Evolutionary conservation across 2,113 vertebrate species (phyloP).

Genomic region (Ariopsis seemanni): DNA sequence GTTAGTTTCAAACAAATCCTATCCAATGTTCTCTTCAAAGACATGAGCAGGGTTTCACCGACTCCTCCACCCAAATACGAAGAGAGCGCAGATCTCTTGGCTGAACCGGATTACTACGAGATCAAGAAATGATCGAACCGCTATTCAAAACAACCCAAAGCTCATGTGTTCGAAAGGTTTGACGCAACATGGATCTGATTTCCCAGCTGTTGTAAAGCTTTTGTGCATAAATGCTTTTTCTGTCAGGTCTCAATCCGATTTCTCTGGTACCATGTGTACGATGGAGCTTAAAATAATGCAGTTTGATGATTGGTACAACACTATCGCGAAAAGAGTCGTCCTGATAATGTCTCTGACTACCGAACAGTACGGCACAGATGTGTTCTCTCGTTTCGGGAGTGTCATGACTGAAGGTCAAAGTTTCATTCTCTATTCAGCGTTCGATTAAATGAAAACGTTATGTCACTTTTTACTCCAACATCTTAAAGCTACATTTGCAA

Average conservation of each 20-base stretch:
- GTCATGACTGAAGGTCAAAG: not conserved
- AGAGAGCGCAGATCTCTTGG: not conserved
- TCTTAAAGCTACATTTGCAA: not conserved
- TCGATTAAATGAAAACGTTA: not conserved
- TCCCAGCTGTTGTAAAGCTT: not conserved
- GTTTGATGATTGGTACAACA: not conserved
- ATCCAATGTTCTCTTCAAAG: conserved; percentile 70
- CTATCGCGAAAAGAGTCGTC: not conserved
- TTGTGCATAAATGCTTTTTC: not conserved
- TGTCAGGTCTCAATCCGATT: not conserved
- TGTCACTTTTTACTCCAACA: not conserved
- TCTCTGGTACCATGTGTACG: not conserved
- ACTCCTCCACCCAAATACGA: conserved; percentile 21
- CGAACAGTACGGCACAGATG: not conserved
- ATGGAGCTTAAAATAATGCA: not conserved
- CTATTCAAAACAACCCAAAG: not conserved
- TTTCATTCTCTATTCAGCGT: not conserved
- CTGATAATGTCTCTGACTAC: not conserved
- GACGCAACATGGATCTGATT: not conserved
- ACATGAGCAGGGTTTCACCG: conserved; percentile 62
- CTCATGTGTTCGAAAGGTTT: not conserved
- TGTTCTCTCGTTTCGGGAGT: not conserved
- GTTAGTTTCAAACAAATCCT: conserved; percentile 72
- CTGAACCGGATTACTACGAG: conserved; percentile 17
- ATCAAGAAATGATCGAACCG: not conserved